Evolutionary conservation across 2,113 vertebrate species (phyloP).

Genomic region (Terrapene triunguis): DNA sequence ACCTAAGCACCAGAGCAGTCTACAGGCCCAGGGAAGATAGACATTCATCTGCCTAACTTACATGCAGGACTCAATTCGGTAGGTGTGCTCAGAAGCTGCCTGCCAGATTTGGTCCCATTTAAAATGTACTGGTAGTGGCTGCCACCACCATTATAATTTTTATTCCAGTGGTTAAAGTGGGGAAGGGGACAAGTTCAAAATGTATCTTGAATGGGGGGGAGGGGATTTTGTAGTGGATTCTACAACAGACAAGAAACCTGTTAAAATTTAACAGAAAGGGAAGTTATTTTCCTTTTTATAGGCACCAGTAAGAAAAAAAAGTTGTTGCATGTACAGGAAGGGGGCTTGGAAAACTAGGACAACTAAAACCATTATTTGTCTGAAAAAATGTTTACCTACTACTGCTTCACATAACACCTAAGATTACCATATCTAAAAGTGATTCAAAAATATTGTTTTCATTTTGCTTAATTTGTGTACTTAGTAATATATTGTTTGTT

Average conservation of each 20-base stretch:
- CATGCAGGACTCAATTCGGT: too few relatives aligned
- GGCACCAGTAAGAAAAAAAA: not conserved
- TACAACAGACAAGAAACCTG: not conserved
- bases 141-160: too few relatives aligned
- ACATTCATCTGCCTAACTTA: too few relatives aligned
- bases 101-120: too few relatives aligned
- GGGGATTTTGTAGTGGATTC: not conserved
- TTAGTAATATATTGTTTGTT: not conserved
- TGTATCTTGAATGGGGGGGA: not conserved
- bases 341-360: not conserved
- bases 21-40: too few relatives aligned
- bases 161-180: not conserved
- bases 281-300: not conserved
- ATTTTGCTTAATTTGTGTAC: not conserved
- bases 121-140: too few relatives aligned
- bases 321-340: not conserved
- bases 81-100: too few relatives aligned
- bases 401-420: not conserved
- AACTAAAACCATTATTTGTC: not conserved
- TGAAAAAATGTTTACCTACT: not conserved
- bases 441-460: not conserved
- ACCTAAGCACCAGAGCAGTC: too few relatives aligned
- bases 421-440: not conserved
- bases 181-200: not conserved
- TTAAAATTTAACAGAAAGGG: not conserved